Evolutionary conservation across 2,113 vertebrate genomes (phyloP).

Genomic region (Butastur rufipennis): DNA sequence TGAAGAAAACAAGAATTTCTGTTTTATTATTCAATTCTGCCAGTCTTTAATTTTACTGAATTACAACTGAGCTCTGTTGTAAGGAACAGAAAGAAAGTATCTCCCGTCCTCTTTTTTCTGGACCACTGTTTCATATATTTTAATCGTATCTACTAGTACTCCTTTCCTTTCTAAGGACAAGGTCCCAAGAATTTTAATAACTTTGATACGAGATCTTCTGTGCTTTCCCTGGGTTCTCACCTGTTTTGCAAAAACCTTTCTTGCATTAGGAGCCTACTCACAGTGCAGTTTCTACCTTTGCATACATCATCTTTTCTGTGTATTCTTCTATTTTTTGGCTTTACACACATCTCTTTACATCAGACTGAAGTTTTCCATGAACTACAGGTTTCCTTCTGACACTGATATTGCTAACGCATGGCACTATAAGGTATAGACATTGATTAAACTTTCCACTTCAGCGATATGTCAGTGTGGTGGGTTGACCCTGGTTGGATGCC

Average conservation of each 20-base stretch:
- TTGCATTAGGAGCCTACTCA: background rate
- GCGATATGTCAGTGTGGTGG: background rate
- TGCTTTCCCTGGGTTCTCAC: background rate
- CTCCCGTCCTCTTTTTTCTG: background rate
- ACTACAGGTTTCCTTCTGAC: background rate
- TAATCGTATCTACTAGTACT: background rate
- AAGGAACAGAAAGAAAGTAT: background rate
- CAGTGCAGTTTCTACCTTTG: background rate
- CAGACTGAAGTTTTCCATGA: background rate
- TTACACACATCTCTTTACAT: background rate
- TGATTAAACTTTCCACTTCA: background rate
- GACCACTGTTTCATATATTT: background rate
- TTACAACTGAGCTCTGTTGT: accelerated
- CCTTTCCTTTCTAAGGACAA: background rate
- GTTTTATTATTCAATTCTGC: background rate
- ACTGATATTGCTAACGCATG: background rate
- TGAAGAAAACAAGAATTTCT: background rate
- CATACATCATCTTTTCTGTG: background rate
- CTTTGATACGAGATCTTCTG: background rate
- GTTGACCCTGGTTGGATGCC: background rate
- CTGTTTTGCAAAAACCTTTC: background rate
- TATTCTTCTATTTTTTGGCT: background rate
- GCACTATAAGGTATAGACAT: background rate
- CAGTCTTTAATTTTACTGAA: background rate
- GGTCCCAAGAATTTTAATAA: background rate